These are phyloP conservation scores for Rhinogobio ventralis DNA, from an alignment of 2,797 vertebrate genomes.

Conservation along the genomic window DNA sequence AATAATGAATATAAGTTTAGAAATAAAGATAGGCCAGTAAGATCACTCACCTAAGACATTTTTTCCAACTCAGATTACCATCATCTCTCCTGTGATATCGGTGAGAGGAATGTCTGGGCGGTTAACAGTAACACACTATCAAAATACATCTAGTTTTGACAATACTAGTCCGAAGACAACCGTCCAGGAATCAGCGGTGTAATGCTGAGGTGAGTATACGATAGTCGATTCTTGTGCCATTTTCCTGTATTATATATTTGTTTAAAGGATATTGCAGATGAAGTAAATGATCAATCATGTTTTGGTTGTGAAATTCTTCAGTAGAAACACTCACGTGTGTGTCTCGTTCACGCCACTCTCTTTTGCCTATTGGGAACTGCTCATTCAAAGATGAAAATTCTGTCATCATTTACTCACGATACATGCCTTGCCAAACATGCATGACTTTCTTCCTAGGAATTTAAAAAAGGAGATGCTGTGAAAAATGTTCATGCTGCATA, in stretches of 20 bases:
- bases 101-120: constrained; percentile 6
- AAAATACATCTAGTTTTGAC: neutral
- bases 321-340: neutral
- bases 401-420: neutral
- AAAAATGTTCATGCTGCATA: neutral
- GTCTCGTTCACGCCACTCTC: neutral
- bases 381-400: neutral
- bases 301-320: neutral
- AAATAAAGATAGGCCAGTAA: neutral
- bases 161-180: neutral
- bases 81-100: neutral
- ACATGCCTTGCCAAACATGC: neutral
- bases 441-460: neutral
- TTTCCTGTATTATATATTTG: neutral
- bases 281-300: neutral
- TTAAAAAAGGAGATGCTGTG: neutral
- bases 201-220: neutral
- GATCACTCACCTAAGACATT: neutral
- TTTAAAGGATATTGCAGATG: neutral
- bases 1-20: neutral
- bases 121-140: neutral
- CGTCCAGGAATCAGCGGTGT: neutral
- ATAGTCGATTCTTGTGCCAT: neutral
- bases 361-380: neutral
- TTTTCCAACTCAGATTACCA: constrained; percentile 1